phyloP scores from a whole-genome alignment of 2,888 invertebrate genomes.

The Empis stercorea region DNA sequence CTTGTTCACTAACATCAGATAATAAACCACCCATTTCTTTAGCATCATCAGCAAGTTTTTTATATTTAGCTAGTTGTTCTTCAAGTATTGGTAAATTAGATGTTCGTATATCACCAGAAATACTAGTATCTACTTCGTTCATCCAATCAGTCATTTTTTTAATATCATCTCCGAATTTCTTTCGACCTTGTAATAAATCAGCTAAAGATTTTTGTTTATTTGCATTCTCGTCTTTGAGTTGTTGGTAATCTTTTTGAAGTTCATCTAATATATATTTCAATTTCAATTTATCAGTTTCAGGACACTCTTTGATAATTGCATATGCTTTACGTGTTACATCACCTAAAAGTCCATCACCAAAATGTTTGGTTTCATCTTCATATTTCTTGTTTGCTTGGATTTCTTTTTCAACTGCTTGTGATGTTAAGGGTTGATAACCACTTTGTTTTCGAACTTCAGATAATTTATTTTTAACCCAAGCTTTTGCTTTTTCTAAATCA shows the following conservation, averaged over 20 bases:
- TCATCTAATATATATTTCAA: slow-evolving; percentile 54
- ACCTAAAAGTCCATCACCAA: slow-evolving; percentile 58
- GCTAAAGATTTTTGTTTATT: slow-evolving; percentile 58
- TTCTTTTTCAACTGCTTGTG: slow-evolving; percentile 71
- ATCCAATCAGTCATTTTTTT: slow-evolving; percentile 78
- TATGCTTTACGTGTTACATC: slow-evolving; percentile 66
- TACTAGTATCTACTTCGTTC: slow-evolving; percentile 78
- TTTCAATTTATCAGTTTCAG: slow-evolving; percentile 51
- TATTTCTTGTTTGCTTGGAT: slow-evolving; percentile 61
- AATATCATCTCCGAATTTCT: slow-evolving; percentile 67
- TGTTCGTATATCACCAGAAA: slow-evolving; percentile 65
- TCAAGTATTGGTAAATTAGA: slow-evolving; percentile 71
- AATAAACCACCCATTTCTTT: slow-evolving; percentile 57
- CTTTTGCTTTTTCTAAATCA: slow-evolving; percentile 63
- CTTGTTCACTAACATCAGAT: slow-evolving; percentile 63
- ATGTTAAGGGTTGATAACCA: slow-evolving; percentile 65
- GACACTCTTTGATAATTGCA: slow-evolving; percentile 68
- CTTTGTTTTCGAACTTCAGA: slow-evolving; percentile 60
- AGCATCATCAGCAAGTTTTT: slow-evolving; percentile 62
- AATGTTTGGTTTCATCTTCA: slow-evolving; percentile 62
- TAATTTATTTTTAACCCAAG: slow-evolving; percentile 67
- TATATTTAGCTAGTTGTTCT: slow-evolving; percentile 78
- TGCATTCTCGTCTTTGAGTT: slow-evolving; percentile 57
- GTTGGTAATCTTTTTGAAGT: slow-evolving; percentile 57
- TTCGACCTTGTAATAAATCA: slow-evolving; percentile 63